Evolutionary conservation across 92 coral and sea anemone genomes (phyloP), one percentile per base, ranked within the genome.

Genomic region (Phymanthus crucifer): DNA sequence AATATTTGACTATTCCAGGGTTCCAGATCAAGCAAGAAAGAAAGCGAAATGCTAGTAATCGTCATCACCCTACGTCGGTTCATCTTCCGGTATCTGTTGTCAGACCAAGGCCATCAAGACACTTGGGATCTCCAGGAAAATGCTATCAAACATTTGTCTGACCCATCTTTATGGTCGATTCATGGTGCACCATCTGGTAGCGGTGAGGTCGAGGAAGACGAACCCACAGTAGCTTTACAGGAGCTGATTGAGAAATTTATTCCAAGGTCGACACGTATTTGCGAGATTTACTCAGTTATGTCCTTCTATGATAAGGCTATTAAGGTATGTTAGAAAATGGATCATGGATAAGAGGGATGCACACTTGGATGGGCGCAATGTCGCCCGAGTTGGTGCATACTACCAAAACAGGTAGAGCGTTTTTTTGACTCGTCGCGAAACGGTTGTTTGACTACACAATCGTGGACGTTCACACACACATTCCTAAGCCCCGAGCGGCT

Each of bases 41-140:
- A 54, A 29, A 54, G 10, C 27, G 64, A 21, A 29, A 54, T 54
- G 64, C 8, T 4, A 6, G 61, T 80, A 19, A 67, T 87, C 33
- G 35, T 87, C 43, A 82, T 72, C 32, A 81, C 90, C 10, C 71
- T 87, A n/a, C 90, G 90, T 48, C 87, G 90, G 19, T 87, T 87
- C 70, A 84, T 87, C 66, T 87, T 82, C 40, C 90, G 90, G 9
- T 87, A 87, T 58, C 72, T 87, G 26, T 65, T 76, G 19, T 46
- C 70, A 18, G 79, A 52, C 21, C 57, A 35, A 18, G 81, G 75
- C 29, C 81, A 82, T 34, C 58, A 82, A 7, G 66, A 68, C 50
- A 72, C 79, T 38, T 50, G 74, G n/a, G 79, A 75, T 48, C 89
- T 85, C 27, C 71, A 75, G 38, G 85, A 43, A 40, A 54, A 38